Percentiles rank a stretch among this genome's conserved stretches.
Evolutionary conservation across 2,797 vertebrate genomes (phyloP).

Genomic region (Pelobates cultripes): DNA sequence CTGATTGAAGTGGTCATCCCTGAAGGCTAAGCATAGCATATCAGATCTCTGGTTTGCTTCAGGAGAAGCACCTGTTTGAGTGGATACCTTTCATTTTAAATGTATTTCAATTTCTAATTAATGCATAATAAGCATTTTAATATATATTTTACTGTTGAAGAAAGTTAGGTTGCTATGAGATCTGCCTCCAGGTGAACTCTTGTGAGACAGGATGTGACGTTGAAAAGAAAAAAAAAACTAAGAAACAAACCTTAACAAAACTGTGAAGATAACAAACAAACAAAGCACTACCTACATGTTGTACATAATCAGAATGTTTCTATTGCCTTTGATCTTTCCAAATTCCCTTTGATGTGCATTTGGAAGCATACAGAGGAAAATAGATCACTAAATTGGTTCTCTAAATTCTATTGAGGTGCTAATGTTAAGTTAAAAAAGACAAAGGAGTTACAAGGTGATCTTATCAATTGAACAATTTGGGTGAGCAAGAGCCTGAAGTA

Average conservation of each 20-base stretch:
- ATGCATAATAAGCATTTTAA: too few relatives aligned
- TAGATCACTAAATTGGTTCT: slow-evolving; percentile 79
- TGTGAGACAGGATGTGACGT: slow-evolving; percentile 43
- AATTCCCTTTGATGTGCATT: slow-evolving; percentile 79
- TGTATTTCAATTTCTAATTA: too few relatives aligned
- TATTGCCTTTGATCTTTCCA: slow-evolving; percentile 72
- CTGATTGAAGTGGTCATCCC: too few relatives aligned
- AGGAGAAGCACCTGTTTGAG: too few relatives aligned
- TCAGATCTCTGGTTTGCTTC: too few relatives aligned
- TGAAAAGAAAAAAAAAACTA: slow-evolving; percentile 23
- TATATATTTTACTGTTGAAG: too few relatives aligned
- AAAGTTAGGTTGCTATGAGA: slow-evolving; percentile 1
- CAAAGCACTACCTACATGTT: slow-evolving; percentile 38
- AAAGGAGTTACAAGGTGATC: slow-evolving; percentile 74
- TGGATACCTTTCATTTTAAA: too few relatives aligned
- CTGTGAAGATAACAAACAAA: slow-evolving; percentile 55
- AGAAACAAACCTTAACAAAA: slow-evolving; percentile 47
- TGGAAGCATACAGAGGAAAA: slow-evolving; percentile 78
- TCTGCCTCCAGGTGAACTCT: slow-evolving; percentile 26
- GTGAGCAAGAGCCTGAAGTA: slow-evolving; percentile 76
- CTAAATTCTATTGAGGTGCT: slow-evolving; percentile 81
- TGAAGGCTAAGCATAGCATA: too few relatives aligned
- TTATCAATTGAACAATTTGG: slow-evolving; percentile 74
- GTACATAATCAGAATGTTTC: slow-evolving; percentile 22
- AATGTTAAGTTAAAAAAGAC: slow-evolving; percentile 77